Evolutionary conservation across 2,888 invertebrate species (phyloP).

Genomic region (Sarcophaga rosellei): DNA sequence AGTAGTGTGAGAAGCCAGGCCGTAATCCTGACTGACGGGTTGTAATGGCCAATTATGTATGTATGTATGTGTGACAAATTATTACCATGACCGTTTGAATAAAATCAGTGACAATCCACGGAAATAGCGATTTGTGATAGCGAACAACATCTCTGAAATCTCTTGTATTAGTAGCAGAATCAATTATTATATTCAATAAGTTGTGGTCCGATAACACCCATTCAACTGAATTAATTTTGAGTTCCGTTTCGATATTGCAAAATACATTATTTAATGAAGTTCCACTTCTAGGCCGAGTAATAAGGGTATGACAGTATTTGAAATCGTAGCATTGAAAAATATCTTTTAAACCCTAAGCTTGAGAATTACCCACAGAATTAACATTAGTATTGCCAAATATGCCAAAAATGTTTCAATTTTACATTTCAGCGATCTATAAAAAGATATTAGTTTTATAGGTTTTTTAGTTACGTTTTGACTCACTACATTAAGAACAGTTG

Average conservation of each 20-base stretch:
- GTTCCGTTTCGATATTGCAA: not conserved
- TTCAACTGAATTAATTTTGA: not conserved
- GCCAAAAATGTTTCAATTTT: not conserved
- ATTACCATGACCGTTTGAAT: no score
- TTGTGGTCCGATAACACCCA: conserved; percentile 1
- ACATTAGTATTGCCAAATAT: no score
- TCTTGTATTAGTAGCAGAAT: not conserved
- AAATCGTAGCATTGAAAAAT: not conserved
- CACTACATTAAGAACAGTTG: not conserved
- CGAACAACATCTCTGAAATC: no score
- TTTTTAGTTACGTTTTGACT: not conserved
- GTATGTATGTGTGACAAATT: no score
- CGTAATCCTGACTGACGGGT: no score
- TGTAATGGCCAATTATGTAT: no score
- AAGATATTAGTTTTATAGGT: not conserved
- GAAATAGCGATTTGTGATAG: no score
- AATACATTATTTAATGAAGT: conserved; percentile 6
- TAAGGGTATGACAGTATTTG: not conserved
- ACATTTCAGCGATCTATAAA: conserved; percentile 20
- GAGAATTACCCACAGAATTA: no score
- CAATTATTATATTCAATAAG: not conserved
- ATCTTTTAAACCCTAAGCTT: no score
- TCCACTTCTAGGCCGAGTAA: conserved; percentile 2
- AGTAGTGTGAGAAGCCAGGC: no score
- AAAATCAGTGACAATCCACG: no score